Conservation (phyloP, 2,888 invertebrate genomes). For the Alentia gelatinosa region DNA sequence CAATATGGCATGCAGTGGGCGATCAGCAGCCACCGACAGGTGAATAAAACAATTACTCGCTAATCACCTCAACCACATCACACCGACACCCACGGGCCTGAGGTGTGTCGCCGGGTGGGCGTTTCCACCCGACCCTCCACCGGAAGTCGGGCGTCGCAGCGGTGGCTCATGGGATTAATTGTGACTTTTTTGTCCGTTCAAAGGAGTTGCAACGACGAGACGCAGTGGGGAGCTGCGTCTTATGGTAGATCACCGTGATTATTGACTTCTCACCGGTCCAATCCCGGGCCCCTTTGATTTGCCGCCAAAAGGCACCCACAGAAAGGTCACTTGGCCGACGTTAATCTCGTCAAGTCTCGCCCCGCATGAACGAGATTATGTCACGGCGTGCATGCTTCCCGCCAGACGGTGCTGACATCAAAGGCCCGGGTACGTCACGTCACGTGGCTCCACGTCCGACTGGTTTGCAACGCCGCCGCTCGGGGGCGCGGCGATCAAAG, state of each 20-base stretch:
- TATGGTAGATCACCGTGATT: neutral
- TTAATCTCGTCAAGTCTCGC: slow-evolving; percentile 49
- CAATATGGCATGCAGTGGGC: neutral
- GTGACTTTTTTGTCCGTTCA: slow-evolving; percentile 5
- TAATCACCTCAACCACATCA: neutral
- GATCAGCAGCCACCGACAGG: neutral
- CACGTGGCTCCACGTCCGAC: neutral
- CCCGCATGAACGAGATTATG: slow-evolving; percentile 36
- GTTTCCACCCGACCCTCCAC: neutral
- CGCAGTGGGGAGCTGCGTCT: neutral
- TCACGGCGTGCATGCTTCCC: neutral
- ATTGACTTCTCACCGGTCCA: neutral
- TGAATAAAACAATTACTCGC: neutral
- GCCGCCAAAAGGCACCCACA: neutral
- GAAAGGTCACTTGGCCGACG: slow-evolving; percentile 31
- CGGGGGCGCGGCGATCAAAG: neutral
- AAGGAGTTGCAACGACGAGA: neutral
- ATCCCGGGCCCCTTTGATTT: neutral
- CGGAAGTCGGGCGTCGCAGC: neutral
- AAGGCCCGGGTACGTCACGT: neutral
- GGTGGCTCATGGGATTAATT: neutral
- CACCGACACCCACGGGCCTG: neutral
- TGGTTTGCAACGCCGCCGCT: neutral
- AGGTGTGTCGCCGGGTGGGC: neutral
- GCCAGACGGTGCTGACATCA: neutral